Percentiles rank a stretch among this genome's conserved stretches.
phyloP scores from a whole-genome alignment of 2,797 vertebrate species.

The Leuciscus waleckii region DNA sequence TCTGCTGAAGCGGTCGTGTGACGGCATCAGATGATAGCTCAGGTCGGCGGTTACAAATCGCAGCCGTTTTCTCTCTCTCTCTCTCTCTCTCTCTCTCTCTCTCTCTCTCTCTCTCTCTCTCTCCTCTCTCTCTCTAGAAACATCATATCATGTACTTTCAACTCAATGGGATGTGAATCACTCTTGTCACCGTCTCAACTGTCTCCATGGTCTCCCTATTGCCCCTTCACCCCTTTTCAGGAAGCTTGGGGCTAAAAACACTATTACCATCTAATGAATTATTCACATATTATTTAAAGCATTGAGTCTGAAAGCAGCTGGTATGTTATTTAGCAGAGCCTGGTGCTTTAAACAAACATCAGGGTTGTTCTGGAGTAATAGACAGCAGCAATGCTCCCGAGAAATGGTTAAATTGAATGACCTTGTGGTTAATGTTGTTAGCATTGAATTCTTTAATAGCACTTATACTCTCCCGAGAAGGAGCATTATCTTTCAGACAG shows the following conservation, averaged over 20 bases:
- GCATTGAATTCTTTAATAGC: conserved; percentile 56
- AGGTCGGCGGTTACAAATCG: conserved; percentile 53
- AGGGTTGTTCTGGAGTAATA: conserved; percentile 42
- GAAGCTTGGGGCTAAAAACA: conserved; percentile 39
- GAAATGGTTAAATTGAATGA: conserved; percentile 54
- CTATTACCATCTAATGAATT: conserved; percentile 46
- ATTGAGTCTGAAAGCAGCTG: conserved; percentile 38
- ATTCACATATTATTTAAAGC: conserved; percentile 52
- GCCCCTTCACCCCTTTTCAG: conserved; percentile 12
- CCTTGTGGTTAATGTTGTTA: conserved; percentile 61
- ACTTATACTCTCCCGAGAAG: conserved; percentile 36
- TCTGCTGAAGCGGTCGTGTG: conserved; percentile 46
- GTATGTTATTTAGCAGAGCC: conserved; percentile 46
- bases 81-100: not conserved
- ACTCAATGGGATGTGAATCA: conserved; percentile 23
- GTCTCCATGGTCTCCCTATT: not conserved
- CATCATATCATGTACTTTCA: conserved; percentile 14
- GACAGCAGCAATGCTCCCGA: conserved; percentile 31
- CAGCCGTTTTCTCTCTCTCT: conserved; percentile 6
- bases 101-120: not conserved
- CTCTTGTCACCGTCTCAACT: not conserved
- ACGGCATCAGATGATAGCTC: conserved; percentile 46
- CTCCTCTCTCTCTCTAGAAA: conserved; percentile 3
- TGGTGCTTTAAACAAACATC: conserved; percentile 55
- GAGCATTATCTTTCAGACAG: conserved; percentile 28